These are phyloP conservation scores for Lipophrys pholis DNA, from an alignment of 2,113 vertebrate genomes.

Conservation along the genomic window DNA sequence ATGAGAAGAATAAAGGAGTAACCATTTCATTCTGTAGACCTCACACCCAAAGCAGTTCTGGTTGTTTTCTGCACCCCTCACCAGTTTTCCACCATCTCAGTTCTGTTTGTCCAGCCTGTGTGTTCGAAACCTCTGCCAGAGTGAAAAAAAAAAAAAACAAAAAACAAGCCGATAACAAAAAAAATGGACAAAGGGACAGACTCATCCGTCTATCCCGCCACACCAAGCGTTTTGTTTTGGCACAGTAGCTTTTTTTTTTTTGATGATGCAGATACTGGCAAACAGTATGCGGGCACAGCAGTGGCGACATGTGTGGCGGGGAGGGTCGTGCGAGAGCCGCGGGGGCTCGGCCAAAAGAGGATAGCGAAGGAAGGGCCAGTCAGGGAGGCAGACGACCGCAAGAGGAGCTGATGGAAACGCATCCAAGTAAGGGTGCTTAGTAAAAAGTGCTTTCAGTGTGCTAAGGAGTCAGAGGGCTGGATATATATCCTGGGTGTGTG, in stretches of 20 bases:
- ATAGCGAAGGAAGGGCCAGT: neutral
- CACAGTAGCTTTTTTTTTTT: slow-evolving; percentile 43
- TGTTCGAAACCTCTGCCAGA: neutral
- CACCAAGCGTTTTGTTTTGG: slow-evolving; percentile 67
- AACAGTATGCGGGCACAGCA: slow-evolving; percentile 49
- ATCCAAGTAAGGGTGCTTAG: no score
- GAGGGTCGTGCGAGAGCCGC: neutral
- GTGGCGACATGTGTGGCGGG: slow-evolving; percentile 14
- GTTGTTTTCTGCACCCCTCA: neutral
- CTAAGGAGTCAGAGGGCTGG: no score
- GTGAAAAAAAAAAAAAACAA: neutral
- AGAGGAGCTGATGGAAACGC: no score
- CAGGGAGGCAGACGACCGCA: neutral
- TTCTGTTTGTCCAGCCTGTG: neutral
- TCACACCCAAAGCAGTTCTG: no score
- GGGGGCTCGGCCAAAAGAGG: neutral
- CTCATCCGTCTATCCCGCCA: slow-evolving; percentile 21
- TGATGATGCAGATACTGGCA: slow-evolving; percentile 68
- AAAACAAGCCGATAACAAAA: no score
- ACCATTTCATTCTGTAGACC: neutral
- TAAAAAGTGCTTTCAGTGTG: no score
- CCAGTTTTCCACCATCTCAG: neutral
- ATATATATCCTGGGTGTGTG: no score
- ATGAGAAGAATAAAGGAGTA: neutral
- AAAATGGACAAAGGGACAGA: slow-evolving; percentile 6